phyloP scores from a whole-genome alignment of 2,113 vertebrate species.

The Ochotona princeps region DNA sequence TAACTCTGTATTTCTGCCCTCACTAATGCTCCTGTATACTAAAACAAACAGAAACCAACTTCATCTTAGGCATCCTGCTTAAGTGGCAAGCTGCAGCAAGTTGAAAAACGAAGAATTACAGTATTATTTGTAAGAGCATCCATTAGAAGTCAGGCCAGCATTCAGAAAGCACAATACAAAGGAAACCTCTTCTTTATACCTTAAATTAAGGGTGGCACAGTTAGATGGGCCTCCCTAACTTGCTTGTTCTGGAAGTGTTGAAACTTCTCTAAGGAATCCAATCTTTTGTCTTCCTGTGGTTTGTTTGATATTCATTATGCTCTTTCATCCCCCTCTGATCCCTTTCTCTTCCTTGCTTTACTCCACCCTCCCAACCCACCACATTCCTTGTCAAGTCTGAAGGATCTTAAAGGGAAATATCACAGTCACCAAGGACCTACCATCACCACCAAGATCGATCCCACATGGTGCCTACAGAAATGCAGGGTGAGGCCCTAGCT shows the following conservation, averaged over 20 bases:
- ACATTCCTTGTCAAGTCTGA: slow-evolving; percentile 37
- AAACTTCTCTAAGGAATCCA: slow-evolving; percentile 58
- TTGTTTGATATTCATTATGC: slow-evolving; percentile 64
- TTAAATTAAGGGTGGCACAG: slow-evolving; percentile 43
- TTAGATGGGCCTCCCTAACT: slow-evolving; percentile 36
- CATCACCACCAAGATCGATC: slow-evolving; percentile 25
- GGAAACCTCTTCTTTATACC: background rate
- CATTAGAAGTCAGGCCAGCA: slow-evolving; percentile 38
- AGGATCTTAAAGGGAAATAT: slow-evolving; percentile 33
- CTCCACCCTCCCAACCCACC: background rate
- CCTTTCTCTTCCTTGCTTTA: slow-evolving; percentile 10
- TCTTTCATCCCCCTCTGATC: slow-evolving; percentile 32
- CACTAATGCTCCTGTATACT: background rate
- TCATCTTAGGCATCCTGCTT: background rate
- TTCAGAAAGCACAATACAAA: slow-evolving; percentile 49
- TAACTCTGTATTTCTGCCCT: background rate
- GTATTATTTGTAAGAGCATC: slow-evolving; percentile 40
- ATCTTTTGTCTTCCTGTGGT: background rate
- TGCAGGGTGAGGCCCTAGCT: background rate
- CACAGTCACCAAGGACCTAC: slow-evolving; percentile 55
- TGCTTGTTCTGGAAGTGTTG: slow-evolving; percentile 64
- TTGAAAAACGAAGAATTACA: slow-evolving; percentile 49
- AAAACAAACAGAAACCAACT: background rate
- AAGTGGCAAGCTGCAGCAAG: slow-evolving; percentile 8
- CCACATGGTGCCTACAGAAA: slow-evolving; percentile 47